These are phyloP conservation scores for Delichon dasypus DNA, from an alignment of 2,797 vertebrate genomes.

Conservation along the genomic window DNA sequence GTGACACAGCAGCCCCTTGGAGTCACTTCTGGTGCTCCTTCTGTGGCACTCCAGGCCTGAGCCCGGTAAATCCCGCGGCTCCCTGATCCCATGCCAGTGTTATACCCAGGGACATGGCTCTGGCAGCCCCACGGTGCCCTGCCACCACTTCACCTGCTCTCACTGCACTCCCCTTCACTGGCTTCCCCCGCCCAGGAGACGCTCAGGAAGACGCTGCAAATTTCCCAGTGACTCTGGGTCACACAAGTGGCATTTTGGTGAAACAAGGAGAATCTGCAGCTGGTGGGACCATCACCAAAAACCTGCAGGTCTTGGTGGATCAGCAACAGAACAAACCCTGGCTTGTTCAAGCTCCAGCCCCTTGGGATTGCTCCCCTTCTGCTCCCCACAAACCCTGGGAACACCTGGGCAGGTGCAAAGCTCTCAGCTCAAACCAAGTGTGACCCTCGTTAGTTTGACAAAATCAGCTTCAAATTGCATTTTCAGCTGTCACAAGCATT, in stretches of 20 bases:
- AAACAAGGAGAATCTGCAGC: not conserved
- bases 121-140: not conserved
- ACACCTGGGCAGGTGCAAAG: not conserved
- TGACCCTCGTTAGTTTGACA: not conserved
- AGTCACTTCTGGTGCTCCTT: not conserved
- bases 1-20: not conserved
- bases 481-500: not conserved
- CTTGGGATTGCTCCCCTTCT: fast-evolving
- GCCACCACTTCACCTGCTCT: not conserved
- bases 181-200: not conserved
- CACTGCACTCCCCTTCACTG: not conserved
- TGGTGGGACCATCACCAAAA: fast-evolving
- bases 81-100: not conserved
- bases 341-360: not conserved
- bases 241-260: not conserved
- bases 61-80: not conserved
- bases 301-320: not conserved
- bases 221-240: not conserved
- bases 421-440: fast-evolving
- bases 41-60: fast-evolving
- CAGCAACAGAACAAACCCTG: not conserved
- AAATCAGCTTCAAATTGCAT: not conserved
- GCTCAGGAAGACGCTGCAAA: fast-evolving
- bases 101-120: fast-evolving
- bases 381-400: not conserved